Percentiles rank a stretch among this genome's conserved stretches.
phyloP scores from a whole-genome alignment of 1,140 invertebrate species.

The Ips typographus region DNA sequence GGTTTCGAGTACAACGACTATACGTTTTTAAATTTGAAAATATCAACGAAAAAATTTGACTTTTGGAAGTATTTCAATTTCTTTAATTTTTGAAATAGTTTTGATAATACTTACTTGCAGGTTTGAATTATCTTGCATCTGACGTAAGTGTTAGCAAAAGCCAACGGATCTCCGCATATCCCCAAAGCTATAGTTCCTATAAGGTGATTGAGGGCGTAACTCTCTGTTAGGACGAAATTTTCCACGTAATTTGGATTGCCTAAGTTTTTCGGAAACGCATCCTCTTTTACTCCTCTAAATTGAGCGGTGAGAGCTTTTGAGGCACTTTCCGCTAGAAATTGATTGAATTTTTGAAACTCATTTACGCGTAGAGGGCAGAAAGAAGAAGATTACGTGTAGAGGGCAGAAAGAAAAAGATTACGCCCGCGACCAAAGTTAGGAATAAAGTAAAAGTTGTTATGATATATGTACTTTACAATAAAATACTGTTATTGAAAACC shows the following conservation, averaged over 20 bases:
- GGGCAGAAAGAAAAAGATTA: no score
- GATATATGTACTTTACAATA: no score
- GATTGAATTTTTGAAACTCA: no score
- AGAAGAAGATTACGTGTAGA: no score
- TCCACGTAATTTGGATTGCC: slow-evolving; percentile 28
- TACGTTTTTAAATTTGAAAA: no score
- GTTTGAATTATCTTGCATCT: slow-evolving; percentile 41
- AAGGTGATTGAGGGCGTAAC: slow-evolving; percentile 43
- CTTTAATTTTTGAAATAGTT: background rate
- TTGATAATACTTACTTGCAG: slow-evolving; percentile 42
- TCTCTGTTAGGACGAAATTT: slow-evolving; percentile 36
- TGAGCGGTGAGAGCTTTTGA: slow-evolving; percentile 23
- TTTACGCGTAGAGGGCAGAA: no score
- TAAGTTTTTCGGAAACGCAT: slow-evolving; percentile 31
- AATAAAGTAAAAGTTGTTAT: no score
- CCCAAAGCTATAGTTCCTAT: slow-evolving; percentile 46
- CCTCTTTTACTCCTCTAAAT: slow-evolving; percentile 34
- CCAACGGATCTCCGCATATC: slow-evolving; percentile 43
- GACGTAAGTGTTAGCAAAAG: slow-evolving; percentile 42
- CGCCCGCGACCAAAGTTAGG: no score
- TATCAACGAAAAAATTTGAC: no score
- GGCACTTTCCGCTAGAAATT: no score
- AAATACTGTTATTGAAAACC: no score
- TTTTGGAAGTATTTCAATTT: background rate
- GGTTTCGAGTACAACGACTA: no score